Evolutionary conservation across 2,797 vertebrate genomes (phyloP), one percentile per base, ranked within the genome.

Genomic region (Momotus momota): DNA sequence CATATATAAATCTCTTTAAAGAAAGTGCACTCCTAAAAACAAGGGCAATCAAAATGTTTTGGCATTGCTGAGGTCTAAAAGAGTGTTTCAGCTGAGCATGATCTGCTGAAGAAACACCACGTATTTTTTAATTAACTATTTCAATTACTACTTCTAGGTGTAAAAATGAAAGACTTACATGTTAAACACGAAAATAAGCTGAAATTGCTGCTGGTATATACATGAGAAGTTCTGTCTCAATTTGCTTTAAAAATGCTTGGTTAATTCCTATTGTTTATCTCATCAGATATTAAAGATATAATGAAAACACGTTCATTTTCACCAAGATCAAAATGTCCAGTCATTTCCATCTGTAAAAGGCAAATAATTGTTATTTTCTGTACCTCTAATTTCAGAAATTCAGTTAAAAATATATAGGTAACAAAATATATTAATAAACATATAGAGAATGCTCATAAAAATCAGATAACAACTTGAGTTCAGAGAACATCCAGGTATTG

Each of bases 1-100:
- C 38, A 29, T 16, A 64, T 7, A 80, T 10, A 85, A 70, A 82
- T 57, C 12, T 93, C n/a, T 73, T 81, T 54, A 80, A 91, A 74
- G 58, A 67, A 92, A 90, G 64, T 22, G 35, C 84, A 58, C 45
- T 80, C 79, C 74, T 91, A 61, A 88, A 95, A 92, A 83, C 20
- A 81, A 86, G 45, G 43, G 22, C 51, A 72, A 65, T 75, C 35
- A 70, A 92, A 84, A 60, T n/a, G 14, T 69, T 90, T 81, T 13
- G 3, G 41, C 66, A 75, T 46, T 94, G n/a, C 41, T 54, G 51
- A 94, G 66, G 84, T 40, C 22, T 41, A 31, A 41, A 70, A n/a
- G 27, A 89, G 35, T 25, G n/a, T 43, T 92, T 85, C 85, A 88
- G 64, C 35, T 60, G 27, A 95, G 64, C 26, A 67, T 22, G 51